Conservation (phyloP, 2,113 vertebrate species). For the Hassar affinis region DNA sequence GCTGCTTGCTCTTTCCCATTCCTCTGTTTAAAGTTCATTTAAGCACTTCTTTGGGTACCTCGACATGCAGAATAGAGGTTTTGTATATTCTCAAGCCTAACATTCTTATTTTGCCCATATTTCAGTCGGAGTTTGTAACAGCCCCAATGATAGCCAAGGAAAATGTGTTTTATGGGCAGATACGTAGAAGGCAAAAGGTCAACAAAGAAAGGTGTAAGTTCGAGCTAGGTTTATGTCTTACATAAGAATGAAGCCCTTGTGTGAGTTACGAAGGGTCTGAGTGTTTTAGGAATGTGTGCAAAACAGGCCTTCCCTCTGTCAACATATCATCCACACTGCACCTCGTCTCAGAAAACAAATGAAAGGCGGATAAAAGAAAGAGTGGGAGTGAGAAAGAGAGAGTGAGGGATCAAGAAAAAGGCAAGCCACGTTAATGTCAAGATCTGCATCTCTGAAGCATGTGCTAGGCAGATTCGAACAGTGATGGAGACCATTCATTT, state of each 20-base stretch:
- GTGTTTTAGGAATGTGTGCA: constrained; percentile 4
- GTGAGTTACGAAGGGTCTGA: constrained; percentile 9
- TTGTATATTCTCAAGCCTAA: neutral
- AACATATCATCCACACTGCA: constrained; percentile 30
- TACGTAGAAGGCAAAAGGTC: constrained; percentile 20
- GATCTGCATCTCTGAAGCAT: constrained; percentile 35
- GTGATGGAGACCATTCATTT: neutral
- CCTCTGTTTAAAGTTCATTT: neutral
- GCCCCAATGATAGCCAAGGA: too few species aligned
- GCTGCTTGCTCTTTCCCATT: constrained; percentile 1
- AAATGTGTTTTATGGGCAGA: constrained; percentile 5
- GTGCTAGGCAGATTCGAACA: neutral
- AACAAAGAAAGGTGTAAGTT: constrained; percentile 28
- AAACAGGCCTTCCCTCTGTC: constrained; percentile 38
- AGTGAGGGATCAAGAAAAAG: constrained; percentile 33
- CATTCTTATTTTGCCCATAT: neutral
- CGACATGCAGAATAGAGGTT: neutral
- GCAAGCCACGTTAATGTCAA: constrained; percentile 41
- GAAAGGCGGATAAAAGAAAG: neutral
- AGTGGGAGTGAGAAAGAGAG: neutral
- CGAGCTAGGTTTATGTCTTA: constrained; percentile 37
- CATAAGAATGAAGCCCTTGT: neutral
- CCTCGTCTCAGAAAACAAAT: constrained; percentile 59
- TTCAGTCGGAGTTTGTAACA: neutral
- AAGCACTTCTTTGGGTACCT: neutral